phyloP scores from a whole-genome alignment of 1,140 invertebrate genomes.

The Cotesia chilonis region DNA sequence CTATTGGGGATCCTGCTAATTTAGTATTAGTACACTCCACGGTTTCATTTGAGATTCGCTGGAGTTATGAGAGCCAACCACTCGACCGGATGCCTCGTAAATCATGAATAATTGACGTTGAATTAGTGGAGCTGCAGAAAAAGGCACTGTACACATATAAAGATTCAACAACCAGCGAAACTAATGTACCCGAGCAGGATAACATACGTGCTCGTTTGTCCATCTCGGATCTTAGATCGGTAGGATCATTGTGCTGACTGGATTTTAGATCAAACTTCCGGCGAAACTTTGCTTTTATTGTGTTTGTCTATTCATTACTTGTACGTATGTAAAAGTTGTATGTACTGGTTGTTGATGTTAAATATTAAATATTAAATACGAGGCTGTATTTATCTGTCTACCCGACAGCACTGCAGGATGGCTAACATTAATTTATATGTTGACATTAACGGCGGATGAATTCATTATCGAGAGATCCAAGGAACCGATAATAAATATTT shows the following conservation, averaged over 20 bases:
- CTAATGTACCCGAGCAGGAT: not conserved
- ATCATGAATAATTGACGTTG: slow-evolving; percentile 45
- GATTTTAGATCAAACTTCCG: slow-evolving; percentile 25
- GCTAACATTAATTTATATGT: slow-evolving; percentile 1
- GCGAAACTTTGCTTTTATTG: slow-evolving; percentile 5
- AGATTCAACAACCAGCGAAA: not conserved
- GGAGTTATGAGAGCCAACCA: slow-evolving; percentile 21
- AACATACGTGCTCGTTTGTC: slow-evolving; percentile 32
- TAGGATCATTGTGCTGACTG: slow-evolving; percentile 20
- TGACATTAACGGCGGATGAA: slow-evolving; percentile 11
- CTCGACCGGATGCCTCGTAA: slow-evolving; percentile 33
- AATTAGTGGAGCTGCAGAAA: slow-evolving; percentile 37
- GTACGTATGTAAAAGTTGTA: too few species aligned
- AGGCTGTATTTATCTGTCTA: not conserved
- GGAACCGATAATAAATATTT: slow-evolving; percentile 8
- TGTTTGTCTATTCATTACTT: not conserved
- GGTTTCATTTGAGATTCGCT: not conserved
- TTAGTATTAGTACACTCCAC: not conserved
- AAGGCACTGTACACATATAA: slow-evolving; percentile 29
- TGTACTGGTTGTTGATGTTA: not conserved
- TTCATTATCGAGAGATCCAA: not conserved
- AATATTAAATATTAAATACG: not conserved
- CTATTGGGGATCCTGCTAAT: slow-evolving; percentile 18
- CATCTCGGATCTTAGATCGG: not conserved
- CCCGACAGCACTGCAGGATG: not conserved